Percentiles rank a stretch among this genome's conserved stretches.
These are phyloP conservation scores for Sitophilus oryzae DNA, from an alignment of 1,140 invertebrate species.

Conservation along the genomic window DNA sequence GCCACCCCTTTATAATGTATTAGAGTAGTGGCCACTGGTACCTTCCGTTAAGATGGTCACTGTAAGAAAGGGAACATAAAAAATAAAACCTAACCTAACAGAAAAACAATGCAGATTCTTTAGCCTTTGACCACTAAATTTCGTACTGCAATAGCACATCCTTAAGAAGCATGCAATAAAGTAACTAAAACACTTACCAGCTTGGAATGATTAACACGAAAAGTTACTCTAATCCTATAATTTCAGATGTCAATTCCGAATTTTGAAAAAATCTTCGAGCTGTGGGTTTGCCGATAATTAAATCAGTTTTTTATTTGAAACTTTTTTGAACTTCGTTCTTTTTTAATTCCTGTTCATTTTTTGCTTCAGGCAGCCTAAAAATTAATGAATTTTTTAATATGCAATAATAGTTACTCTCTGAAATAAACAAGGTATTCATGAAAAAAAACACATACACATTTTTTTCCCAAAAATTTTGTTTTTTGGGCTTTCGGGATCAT, in stretches of 20 bases:
- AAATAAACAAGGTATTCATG: neutral
- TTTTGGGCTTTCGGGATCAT: neutral
- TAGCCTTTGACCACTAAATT: slow-evolving; percentile 4
- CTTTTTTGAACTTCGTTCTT: slow-evolving; percentile 4
- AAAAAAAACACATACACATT: neutral
- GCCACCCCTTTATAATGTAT: slow-evolving; percentile 1
- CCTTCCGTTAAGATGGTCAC: neutral
- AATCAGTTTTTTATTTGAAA: too few relatives aligned
- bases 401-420: slow-evolving; percentile 4
- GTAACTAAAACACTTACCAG: slow-evolving; percentile 4
- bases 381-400: slow-evolving; percentile 3
- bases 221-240: slow-evolving; percentile 5
- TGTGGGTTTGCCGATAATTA: too few relatives aligned
- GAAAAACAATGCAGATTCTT: slow-evolving; percentile 5
- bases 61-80: slow-evolving; percentile 4
- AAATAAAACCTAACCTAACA: slow-evolving; percentile 6
- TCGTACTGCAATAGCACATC: slow-evolving; percentile 2
- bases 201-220: neutral
- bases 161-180: slow-evolving; percentile 8
- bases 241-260: slow-evolving; percentile 2
- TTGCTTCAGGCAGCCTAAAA: neutral
- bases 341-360: too few relatives aligned
- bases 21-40: too few relatives aligned
- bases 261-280: slow-evolving; percentile 4
- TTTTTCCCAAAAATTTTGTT: neutral